Evolutionary conservation across 1,140 invertebrate species (phyloP).

Genomic region (Marisa cornuarietis): DNA sequence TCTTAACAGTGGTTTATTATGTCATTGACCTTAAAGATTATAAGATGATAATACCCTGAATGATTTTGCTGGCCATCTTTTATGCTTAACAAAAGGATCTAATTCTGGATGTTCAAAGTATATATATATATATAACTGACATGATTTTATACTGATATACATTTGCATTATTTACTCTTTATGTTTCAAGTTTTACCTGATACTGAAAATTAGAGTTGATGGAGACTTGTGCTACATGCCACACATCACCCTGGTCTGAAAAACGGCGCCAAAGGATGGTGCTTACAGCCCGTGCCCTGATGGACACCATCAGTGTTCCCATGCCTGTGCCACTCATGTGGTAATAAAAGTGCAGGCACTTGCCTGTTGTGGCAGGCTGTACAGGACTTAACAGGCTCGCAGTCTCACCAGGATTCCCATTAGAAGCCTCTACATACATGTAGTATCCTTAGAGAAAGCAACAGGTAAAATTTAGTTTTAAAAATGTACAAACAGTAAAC

Average conservation of each 20-base stretch:
- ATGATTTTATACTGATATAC: too few relatives aligned
- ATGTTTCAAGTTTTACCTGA: conserved; percentile 40
- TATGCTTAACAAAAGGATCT: too few relatives aligned
- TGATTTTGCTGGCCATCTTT: too few relatives aligned
- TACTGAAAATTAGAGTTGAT: conserved; percentile 46
- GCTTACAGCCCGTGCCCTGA: conserved; percentile 26
- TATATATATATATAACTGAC: too few relatives aligned
- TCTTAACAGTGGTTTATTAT: too few relatives aligned
- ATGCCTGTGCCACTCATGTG: conserved; percentile 77
- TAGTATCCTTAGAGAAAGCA: conserved; percentile 46
- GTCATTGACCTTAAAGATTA: too few relatives aligned
- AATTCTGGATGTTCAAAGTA: too few relatives aligned
- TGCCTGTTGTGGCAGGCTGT: conserved; percentile 42
- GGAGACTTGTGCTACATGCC: conserved; percentile 50
- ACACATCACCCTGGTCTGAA: conserved; percentile 47
- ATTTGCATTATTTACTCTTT: too few relatives aligned
- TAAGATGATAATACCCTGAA: too few relatives aligned
- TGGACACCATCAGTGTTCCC: conserved; percentile 53
- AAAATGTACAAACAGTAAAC: not conserved
- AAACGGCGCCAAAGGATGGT: conserved; percentile 41
- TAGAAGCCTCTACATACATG: conserved; percentile 57
- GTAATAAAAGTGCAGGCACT: conserved; percentile 72
- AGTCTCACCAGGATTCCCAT: conserved; percentile 48
- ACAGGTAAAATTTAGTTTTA: conserved; percentile 61
- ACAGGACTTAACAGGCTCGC: conserved; percentile 50